Percentiles rank a stretch among this genome's conserved stretches.
Evolutionary conservation across 2,888 invertebrate species (phyloP).

Genomic region (Nomada fucata): DNA sequence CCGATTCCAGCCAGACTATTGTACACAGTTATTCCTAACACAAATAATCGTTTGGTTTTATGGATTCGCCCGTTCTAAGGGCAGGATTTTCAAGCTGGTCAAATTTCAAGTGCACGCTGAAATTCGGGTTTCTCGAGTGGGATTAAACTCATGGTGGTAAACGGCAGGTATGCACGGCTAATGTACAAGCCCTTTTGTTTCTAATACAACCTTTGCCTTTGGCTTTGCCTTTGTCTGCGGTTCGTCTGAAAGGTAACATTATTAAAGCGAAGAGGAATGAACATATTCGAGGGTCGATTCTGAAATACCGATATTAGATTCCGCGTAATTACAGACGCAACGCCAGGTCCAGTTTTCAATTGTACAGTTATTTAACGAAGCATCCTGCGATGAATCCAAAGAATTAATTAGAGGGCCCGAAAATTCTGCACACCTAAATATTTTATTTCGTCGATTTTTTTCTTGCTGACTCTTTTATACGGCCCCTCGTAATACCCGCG

Average conservation of each 20-base stretch:
- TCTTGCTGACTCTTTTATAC: too few relatives aligned
- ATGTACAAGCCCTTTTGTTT: neutral
- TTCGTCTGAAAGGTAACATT: neutral
- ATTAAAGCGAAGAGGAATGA: neutral
- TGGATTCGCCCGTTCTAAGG: neutral
- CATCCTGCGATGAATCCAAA: too few relatives aligned
- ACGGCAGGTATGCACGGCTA: neutral
- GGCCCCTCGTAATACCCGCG: too few relatives aligned
- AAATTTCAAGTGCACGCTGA: neutral
- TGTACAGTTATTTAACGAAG: neutral
- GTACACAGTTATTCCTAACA: neutral
- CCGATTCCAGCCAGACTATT: neutral
- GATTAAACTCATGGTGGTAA: neutral
- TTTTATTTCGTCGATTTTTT: too few relatives aligned
- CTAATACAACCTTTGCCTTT: neutral
- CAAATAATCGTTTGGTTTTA: neutral
- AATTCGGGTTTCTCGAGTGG: neutral
- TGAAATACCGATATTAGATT: neutral
- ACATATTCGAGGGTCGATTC: conserved; percentile 4
- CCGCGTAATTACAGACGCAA: neutral
- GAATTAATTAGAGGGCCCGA: too few relatives aligned
- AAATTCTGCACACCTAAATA: too few relatives aligned
- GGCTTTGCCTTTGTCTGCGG: neutral
- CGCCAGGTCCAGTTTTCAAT: neutral
- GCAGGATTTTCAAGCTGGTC: neutral